These are phyloP conservation scores for Actenoides hombroni DNA, from an alignment of 2,113 vertebrate genomes.

Conservation along the genomic window DNA sequence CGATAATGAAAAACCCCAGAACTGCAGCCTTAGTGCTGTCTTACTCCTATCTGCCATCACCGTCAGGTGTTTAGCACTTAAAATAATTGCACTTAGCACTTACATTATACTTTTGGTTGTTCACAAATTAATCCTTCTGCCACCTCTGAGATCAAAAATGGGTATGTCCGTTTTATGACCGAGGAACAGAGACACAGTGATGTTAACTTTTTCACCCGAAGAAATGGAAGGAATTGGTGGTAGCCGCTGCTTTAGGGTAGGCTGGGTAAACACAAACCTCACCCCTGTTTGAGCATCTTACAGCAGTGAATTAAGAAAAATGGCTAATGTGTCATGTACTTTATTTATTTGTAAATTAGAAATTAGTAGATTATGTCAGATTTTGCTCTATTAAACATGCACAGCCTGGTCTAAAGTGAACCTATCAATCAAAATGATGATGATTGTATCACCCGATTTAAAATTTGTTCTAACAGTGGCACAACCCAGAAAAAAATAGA, in stretches of 20 bases:
- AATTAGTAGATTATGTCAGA: neutral
- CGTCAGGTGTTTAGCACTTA: neutral
- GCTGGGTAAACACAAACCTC: neutral
- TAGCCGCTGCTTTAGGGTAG: neutral
- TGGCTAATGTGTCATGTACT: neutral
- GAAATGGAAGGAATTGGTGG: neutral
- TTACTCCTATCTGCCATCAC: neutral
- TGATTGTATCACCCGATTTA: neutral
- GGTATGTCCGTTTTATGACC: neutral
- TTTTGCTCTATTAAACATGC: neutral
- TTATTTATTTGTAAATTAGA: neutral
- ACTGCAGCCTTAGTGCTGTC: neutral
- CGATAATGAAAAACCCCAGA: neutral
- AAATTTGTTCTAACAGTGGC: neutral
- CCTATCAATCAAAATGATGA: neutral
- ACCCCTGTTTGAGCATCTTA: neutral
- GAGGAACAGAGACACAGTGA: neutral
- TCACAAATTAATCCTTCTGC: neutral
- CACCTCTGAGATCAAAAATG: neutral
- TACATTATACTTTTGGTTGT: neutral
- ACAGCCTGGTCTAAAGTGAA: neutral
- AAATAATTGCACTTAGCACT: conserved; percentile 25
- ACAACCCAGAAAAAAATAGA: neutral
- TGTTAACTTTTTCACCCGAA: neutral
- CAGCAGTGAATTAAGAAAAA: neutral